Percentiles rank a stretch among this genome's conserved stretches.
These are phyloP conservation scores for Columba janthina DNA, from an alignment of 2,113 vertebrate genomes.

Conservation along the genomic window DNA sequence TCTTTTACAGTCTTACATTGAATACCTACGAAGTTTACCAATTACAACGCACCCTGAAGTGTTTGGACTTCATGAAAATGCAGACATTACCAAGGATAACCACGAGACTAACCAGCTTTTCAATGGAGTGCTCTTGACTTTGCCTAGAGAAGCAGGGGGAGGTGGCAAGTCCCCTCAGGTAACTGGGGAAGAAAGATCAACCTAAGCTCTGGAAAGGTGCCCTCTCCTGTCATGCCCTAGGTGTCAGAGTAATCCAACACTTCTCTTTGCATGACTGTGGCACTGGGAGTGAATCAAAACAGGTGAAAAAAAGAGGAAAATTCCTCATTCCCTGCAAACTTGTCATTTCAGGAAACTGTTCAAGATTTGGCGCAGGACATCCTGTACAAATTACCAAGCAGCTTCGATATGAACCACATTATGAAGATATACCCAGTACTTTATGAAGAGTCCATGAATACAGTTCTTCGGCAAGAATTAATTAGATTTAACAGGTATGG, in stretches of 20 bases:
- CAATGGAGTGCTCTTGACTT: conserved; percentile 85
- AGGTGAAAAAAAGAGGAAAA: neutral
- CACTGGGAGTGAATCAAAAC: neutral
- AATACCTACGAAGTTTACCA: conserved; percentile 85
- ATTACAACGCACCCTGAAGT: conserved; percentile 86
- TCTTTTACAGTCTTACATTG: conserved; percentile 81
- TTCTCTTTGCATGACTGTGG: neutral
- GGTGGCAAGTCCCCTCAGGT: conserved; percentile 90
- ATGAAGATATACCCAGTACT: conserved; percentile 85
- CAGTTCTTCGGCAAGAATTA: conserved; percentile 90
- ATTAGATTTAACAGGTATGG: conserved; percentile 91
- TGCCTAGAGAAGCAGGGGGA: conserved; percentile 85
- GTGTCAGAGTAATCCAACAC: neutral
- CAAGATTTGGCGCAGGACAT: conserved; percentile 87
- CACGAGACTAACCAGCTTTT: conserved; percentile 94
- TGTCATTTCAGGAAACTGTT: conserved; percentile 83
- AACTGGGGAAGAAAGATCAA: neutral
- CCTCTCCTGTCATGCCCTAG: neutral
- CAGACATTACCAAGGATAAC: conserved; percentile 94
- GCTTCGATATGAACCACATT: conserved; percentile 82
- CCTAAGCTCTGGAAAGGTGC: neutral
- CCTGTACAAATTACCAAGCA: conserved; percentile 84
- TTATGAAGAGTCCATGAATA: conserved; percentile 95
- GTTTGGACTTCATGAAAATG: conserved; percentile 92
- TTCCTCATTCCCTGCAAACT: neutral